Percentiles rank a stretch among this genome's conserved stretches.
phyloP scores from a whole-genome alignment of 2,888 invertebrate species.

The Ochropacha duplaris region DNA sequence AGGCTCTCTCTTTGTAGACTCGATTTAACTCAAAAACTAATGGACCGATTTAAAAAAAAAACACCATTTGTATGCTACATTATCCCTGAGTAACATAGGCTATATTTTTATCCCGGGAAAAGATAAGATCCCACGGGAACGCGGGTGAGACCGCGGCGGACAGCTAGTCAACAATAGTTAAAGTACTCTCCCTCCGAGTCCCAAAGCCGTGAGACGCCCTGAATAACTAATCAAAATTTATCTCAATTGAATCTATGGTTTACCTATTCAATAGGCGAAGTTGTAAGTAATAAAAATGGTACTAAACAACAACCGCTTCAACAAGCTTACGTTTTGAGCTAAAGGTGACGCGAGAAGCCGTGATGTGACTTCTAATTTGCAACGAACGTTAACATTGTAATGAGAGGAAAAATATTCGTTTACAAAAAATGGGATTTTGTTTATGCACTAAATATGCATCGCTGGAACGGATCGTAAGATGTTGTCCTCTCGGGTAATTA shows the following conservation, averaged over 20 bases:
- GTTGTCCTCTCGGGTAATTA: conserved; percentile 72
- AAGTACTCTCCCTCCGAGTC: no score
- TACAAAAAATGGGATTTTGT: conserved; percentile 9
- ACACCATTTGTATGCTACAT: no score
- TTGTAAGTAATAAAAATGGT: neutral
- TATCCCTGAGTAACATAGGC: no score
- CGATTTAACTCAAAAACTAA: no score
- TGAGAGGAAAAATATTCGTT: neutral
- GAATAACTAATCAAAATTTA: neutral
- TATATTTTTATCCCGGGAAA: no score
- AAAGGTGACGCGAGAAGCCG: neutral
- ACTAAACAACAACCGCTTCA: neutral
- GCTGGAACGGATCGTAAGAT: conserved; percentile 38
- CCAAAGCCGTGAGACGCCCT: no score
- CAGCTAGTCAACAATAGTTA: no score
- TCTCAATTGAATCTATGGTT: neutral
- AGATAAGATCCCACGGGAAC: no score
- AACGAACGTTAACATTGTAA: neutral
- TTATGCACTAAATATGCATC: conserved; percentile 37
- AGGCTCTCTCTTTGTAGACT: no score
- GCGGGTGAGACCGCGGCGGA: no score
- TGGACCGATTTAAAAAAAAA: no score
- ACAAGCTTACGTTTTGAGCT: neutral
- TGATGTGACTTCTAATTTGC: neutral
- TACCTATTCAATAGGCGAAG: neutral